phyloP scores from a whole-genome alignment of 1,140 invertebrate genomes.

The Platyscapa corneri region DNA sequence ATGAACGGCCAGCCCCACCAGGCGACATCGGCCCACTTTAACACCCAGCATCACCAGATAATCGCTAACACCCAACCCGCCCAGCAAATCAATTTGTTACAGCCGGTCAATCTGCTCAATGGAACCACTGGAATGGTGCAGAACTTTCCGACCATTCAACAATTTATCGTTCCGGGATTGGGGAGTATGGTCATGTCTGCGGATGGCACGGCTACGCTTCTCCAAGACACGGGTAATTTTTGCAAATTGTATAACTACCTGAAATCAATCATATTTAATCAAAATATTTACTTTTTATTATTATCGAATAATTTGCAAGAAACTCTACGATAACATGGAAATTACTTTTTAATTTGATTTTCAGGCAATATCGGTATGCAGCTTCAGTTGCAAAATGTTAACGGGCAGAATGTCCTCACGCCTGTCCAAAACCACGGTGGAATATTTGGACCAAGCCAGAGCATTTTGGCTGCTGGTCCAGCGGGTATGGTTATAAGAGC shows the following conservation, averaged over 20 bases:
- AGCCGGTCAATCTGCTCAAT: conserved; percentile 87
- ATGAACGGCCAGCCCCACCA: conserved; percentile 80
- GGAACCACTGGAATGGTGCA: conserved; percentile 82
- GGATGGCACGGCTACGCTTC: conserved; percentile 79
- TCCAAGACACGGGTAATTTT: conserved; percentile 77
- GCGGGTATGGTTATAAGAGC: conserved; percentile 86
- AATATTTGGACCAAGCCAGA: conserved; percentile 77
- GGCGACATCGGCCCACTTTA: conserved; percentile 76
- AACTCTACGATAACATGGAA: no score
- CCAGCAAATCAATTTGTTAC: conserved; percentile 85
- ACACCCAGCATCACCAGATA: conserved; percentile 78
- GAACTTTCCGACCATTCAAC: conserved; percentile 86
- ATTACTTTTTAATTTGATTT: no score
- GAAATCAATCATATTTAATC: no score
- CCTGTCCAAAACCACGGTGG: conserved; percentile 80
- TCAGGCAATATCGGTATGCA: conserved; percentile 81
- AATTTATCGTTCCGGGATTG: conserved; percentile 86
- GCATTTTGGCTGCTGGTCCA: conserved; percentile 81
- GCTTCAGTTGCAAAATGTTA: conserved; percentile 86
- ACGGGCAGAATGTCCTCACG: conserved; percentile 84
- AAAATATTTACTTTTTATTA: no score
- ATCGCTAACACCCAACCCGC: conserved; percentile 82
- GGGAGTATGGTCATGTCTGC: conserved; percentile 86
- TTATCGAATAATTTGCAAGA: no score
- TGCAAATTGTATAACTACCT: background rate